Evolutionary conservation across 2,113 vertebrate genomes (phyloP).

Genomic region (Eulacestoma nigropectus): DNA sequence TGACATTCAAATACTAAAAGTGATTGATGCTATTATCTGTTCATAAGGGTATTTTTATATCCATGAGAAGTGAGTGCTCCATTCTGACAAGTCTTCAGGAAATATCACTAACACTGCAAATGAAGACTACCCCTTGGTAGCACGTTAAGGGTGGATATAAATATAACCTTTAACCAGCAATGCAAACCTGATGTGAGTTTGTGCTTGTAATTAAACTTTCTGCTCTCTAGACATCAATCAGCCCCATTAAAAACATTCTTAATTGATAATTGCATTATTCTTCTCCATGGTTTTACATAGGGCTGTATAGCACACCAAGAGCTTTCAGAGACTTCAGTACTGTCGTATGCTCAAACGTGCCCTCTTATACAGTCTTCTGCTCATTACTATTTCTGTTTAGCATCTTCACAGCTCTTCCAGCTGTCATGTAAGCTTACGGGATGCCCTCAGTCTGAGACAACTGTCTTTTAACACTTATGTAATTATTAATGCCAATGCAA

Average conservation of each 20-base stretch:
- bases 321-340: background rate
- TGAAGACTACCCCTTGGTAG: slow-evolving; percentile 27
- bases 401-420: background rate
- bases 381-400: background rate
- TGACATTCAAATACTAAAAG: slow-evolving; percentile 61
- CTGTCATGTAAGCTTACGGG: background rate
- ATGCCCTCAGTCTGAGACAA: background rate
- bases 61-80: slow-evolving; percentile 12
- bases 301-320: background rate
- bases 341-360: background rate
- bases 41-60: slow-evolving; percentile 55
- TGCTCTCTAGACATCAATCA: slow-evolving; percentile 32
- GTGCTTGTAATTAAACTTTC: slow-evolving; percentile 30
- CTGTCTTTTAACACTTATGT: background rate
- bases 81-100: slow-evolving; percentile 43
- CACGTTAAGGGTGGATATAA: slow-evolving; percentile 13
- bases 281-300: background rate
- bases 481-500: background rate
- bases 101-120: slow-evolving; percentile 28
- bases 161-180: slow-evolving; percentile 14
- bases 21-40: slow-evolving; percentile 64
- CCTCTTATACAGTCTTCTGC: background rate
- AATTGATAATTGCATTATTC: background rate
- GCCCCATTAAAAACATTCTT: background rate
- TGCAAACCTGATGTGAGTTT: slow-evolving; percentile 24